phyloP scores from a whole-genome alignment of 2,113 vertebrate species.

The Lipotes vexillifer region DNA sequence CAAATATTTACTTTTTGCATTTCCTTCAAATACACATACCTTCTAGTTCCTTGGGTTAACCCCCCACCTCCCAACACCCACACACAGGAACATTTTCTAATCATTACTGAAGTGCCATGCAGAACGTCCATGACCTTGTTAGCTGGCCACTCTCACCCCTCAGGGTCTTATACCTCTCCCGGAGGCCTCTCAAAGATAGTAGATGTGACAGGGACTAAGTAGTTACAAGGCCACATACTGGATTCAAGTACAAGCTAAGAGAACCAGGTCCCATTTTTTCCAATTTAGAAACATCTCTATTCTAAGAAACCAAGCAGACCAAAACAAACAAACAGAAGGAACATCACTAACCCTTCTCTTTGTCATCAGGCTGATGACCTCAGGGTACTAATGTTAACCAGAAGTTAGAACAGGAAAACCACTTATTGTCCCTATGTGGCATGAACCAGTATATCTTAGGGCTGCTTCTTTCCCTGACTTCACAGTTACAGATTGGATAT shows the following conservation, averaged over 20 bases:
- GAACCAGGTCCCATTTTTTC: not conserved
- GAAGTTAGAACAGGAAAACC: not conserved
- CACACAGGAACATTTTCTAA: not conserved
- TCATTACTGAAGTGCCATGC: accelerated
- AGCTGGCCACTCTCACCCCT: not conserved
- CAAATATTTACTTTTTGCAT: not conserved
- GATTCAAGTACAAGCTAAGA: not conserved
- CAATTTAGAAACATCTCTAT: not conserved
- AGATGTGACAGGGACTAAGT: not conserved
- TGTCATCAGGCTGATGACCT: not conserved
- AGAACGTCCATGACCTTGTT: not conserved
- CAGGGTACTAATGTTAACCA: not conserved
- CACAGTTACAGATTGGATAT: not conserved
- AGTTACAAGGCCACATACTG: not conserved
- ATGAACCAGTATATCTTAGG: not conserved
- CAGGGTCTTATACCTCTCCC: not conserved
- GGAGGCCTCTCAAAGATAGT: not conserved
- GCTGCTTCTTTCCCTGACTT: not conserved
- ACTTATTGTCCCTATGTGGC: not conserved
- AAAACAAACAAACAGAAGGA: not conserved
- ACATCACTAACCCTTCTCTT: not conserved
- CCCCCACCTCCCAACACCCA: not conserved
- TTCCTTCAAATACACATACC: not conserved
- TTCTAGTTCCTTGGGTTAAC: not conserved
- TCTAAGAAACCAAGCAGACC: not conserved